Evolutionary conservation across 1,140 invertebrate species (phyloP), one percentile per base, ranked within the genome.

Genomic region (Latrodectus geometricus): DNA sequence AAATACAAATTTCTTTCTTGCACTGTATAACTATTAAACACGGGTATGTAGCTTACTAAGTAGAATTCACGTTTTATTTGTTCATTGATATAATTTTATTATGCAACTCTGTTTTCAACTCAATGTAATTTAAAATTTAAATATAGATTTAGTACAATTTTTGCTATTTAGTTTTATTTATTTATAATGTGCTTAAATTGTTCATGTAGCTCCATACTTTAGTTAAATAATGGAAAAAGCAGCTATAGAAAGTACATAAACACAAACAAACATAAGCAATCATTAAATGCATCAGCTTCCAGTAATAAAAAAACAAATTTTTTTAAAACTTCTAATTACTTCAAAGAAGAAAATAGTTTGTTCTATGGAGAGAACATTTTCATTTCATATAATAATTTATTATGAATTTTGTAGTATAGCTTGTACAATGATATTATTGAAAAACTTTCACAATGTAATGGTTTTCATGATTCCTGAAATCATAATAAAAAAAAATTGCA

Each of bases 321-420:
- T 75, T 75, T 52, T 52, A 50, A 72, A 75, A 52, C n/a, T 75
- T 75, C 49, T 52, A 75, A 75, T 52, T 52, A 75, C 52, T 75
- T 50, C 52, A 50, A 52, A 75, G 49, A 75, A 8, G 49, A 75
- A 75, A 75, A 75, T 4, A 9, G 52, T 5, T 9, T 52, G 73
- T 75, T n/a, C n/a, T 52, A 75, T 75, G 73, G 49, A n/a, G 50
- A 49, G 5, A 52, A 52, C 48, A 52, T 75, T 75, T 75, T 3
- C 49, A 49, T 75, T 75, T 50, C 49, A 52, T 52, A 52, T 14
- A 35, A 35, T 35, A 35, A 35, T 35, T 35, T 12, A 50, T 75
- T 5, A 50, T n/a, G 2, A 35, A 35, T 35, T n/a, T 14, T 75
- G 9, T 52, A 52, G 48, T n/a, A 50, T n/a, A 49, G 48, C 11